phyloP scores from a whole-genome alignment of 1,140 invertebrate genomes.

The Kradibia gibbosae region DNA sequence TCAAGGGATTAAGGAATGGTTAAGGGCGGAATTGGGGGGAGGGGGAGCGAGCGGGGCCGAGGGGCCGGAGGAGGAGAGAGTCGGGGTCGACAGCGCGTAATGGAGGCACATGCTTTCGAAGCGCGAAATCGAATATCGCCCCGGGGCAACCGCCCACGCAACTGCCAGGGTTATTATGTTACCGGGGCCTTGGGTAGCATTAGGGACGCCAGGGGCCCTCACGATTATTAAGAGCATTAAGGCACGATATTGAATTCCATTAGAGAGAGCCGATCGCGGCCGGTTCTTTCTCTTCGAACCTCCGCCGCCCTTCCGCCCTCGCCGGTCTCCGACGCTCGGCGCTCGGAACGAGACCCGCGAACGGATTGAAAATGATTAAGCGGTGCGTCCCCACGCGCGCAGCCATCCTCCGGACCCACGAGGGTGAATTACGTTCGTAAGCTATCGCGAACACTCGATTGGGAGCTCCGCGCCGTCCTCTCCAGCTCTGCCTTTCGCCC shows the following conservation, averaged over 20 bases:
- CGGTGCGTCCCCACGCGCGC: background rate
- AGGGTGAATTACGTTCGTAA: background rate
- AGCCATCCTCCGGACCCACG: background rate
- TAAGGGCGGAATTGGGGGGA: background rate
- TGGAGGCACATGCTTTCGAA: conserved; percentile 44
- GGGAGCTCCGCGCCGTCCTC: background rate
- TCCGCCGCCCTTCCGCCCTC: too few relatives aligned
- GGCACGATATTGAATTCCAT: conserved; percentile 48
- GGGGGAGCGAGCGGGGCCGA: background rate
- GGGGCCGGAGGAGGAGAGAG: background rate
- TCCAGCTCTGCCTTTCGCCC: background rate
- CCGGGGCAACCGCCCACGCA: conserved; percentile 45
- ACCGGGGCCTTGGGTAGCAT: conserved; percentile 28
- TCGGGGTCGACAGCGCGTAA: conserved; percentile 17
- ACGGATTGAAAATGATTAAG: conserved; percentile 26
- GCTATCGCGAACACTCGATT: background rate
- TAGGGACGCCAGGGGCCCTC: conserved; percentile 34
- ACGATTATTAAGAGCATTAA: conserved; percentile 47
- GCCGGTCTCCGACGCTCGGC: too few relatives aligned
- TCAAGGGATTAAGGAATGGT: background rate
- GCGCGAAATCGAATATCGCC: conserved; percentile 49
- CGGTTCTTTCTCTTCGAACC: background rate
- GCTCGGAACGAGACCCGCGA: conserved; percentile 36
- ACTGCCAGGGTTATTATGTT: conserved; percentile 36
- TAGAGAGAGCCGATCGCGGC: conserved; percentile 11